phyloP scores from a whole-genome alignment of 2,888 invertebrate species.

The Lottia scabra region DNA sequence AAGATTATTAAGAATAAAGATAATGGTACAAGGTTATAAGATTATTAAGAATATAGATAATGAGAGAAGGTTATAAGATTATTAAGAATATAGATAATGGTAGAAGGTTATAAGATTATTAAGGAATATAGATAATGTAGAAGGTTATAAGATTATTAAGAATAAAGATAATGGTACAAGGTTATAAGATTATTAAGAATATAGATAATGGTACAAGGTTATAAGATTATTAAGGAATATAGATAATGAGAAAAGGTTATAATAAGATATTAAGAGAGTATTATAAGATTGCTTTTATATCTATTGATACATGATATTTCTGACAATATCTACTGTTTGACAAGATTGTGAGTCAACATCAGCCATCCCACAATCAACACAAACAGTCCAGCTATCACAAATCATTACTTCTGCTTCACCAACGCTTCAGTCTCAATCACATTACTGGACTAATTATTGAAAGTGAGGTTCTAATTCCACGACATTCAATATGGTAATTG shows the following conservation, averaged over 20 bases:
- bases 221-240: not conserved
- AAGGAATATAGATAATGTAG: too few relatives aligned
- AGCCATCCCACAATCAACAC: not conserved
- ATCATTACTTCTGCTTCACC: not conserved
- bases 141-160: too few relatives aligned
- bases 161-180: too few relatives aligned
- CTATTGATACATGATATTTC: not conserved
- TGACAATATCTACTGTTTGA: not conserved
- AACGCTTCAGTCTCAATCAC: not conserved
- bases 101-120: too few relatives aligned
- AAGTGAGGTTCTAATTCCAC: slow-evolving; percentile 2
- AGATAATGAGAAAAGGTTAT: not conserved
- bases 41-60: too few relatives aligned
- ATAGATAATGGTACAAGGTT: too few relatives aligned
- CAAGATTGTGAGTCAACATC: not conserved
- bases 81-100: too few relatives aligned
- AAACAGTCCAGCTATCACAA: not conserved
- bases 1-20: too few relatives aligned
- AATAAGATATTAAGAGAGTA: too few relatives aligned
- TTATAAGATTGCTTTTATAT: not conserved
- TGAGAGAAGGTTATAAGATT: too few relatives aligned
- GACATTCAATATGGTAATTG: slow-evolving; percentile 5
- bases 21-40: too few relatives aligned
- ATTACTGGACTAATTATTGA: not conserved
- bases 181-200: too few relatives aligned